Evolutionary conservation across 2,888 invertebrate species (phyloP), one percentile per base, ranked within the genome.

Genomic region (Dryobota labecula): DNA sequence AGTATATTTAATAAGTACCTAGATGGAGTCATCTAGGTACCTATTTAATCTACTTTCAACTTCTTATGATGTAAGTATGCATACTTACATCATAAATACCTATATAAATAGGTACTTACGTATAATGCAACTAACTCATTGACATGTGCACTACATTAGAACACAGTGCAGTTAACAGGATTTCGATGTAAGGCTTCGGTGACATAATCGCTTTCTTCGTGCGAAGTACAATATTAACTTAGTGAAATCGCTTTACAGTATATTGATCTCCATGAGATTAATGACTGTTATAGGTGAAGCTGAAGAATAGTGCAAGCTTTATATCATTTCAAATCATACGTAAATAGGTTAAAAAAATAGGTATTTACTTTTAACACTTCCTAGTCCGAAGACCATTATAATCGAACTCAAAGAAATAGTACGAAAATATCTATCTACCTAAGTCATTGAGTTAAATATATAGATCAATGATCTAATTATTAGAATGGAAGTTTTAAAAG

Each of bases 171-270:
- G 67, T 73, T 91, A 93, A 93, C 88, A 88, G 92, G 93, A 93
- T 94, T 92, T 88, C 75, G 79, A 88, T 90, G 89, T 87, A 85
- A 81, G 93, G 92, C 89, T 94, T 94, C 93, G 76, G 76, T 88
- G 85, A 85, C 86, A 77, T 88, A 86, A 83, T 72, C 68, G 64
- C 60, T 60, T 71, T 70, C 66, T 70, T 68, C 36, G 70, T 74
- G 73, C 54, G 41, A 67, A 80, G 76, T 76, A 81, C 78, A 77
- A 81, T 82, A 83, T 87, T 78, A 74, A 83, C 76, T 82, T 86
- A 80, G 76, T 43, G 54, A 73, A 80, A 80, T 77, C 73, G 58
- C 67, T 69, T 84, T 82, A 78, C 30, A 38, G 56, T 36, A 18
- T 36, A 38, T 41, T 41, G 53, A 49, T 64, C 6, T 38, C 30